Conservation (phyloP, 1,140 invertebrate genomes). For the Mesaphorura yosii region DNA sequence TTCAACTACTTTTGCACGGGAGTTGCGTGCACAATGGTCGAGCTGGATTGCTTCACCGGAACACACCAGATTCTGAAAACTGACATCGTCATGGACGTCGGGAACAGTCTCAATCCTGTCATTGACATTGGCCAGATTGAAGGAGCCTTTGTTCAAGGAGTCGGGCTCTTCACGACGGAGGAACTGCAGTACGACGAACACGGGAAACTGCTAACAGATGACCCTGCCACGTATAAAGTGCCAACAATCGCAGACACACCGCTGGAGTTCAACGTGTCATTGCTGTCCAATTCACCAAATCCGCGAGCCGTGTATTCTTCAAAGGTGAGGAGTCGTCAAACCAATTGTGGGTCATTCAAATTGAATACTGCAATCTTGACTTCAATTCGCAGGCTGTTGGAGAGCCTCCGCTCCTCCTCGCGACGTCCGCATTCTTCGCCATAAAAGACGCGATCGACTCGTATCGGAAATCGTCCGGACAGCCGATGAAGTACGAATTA, state of each 20-base stretch:
- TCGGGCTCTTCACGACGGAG: slow-evolving; percentile 82
- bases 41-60: slow-evolving; percentile 76
- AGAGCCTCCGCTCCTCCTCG: slow-evolving; percentile 85
- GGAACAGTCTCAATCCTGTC: slow-evolving; percentile 82
- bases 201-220: slow-evolving; percentile 66
- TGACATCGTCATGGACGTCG: slow-evolving; percentile 92
- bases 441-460: slow-evolving; percentile 69
- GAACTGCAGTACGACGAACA: slow-evolving; percentile 72
- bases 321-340: slow-evolving; percentile 50
- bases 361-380: neutral
- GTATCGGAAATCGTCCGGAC: neutral
- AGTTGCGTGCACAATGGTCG: slow-evolving; percentile 65
- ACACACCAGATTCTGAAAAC: slow-evolving; percentile 63
- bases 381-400: slow-evolving; percentile 64
- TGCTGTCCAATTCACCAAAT: slow-evolving; percentile 76
- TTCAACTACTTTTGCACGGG: slow-evolving; percentile 73
- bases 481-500: neutral
- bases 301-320: slow-evolving; percentile 84
- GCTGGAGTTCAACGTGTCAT: slow-evolving; percentile 80
- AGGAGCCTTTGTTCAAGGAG: slow-evolving; percentile 84
- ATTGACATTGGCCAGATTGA: slow-evolving; percentile 87
- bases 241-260: slow-evolving; percentile 70
- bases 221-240: slow-evolving; percentile 87
- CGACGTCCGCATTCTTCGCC: slow-evolving; percentile 74
- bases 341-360: neutral